Conservation (phyloP, 1,140 invertebrate species). For the Drosophila suzukii region DNA sequence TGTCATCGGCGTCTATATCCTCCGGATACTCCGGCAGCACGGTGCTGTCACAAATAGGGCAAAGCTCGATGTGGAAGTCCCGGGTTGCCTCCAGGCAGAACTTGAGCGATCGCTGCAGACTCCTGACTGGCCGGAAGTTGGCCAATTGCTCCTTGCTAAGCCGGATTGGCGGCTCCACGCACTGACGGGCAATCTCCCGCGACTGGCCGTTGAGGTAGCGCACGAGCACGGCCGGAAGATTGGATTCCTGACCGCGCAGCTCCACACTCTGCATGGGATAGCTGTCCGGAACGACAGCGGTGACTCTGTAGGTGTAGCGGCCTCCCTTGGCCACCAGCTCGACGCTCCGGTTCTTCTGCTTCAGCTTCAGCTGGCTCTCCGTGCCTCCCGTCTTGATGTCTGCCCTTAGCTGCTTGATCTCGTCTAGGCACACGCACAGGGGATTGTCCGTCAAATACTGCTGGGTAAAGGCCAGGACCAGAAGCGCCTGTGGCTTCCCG, state of each 20-base stretch:
- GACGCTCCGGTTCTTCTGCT: slow-evolving; percentile 89
- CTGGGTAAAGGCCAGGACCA: slow-evolving; percentile 87
- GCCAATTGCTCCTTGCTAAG: slow-evolving; percentile 84
- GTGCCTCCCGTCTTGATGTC: slow-evolving; percentile 76
- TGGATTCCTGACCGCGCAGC: slow-evolving; percentile 87
- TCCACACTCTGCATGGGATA: slow-evolving; percentile 87
- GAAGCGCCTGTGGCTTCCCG: slow-evolving; percentile 87
- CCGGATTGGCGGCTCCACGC: slow-evolving; percentile 89
- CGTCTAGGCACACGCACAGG: slow-evolving; percentile 90
- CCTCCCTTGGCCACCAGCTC: slow-evolving; percentile 87
- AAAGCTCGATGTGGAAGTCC: slow-evolving; percentile 87
- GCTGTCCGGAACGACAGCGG: slow-evolving; percentile 87
- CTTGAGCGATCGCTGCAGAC: slow-evolving; percentile 86
- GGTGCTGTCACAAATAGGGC: slow-evolving; percentile 87
- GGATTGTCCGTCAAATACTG: slow-evolving; percentile 90
- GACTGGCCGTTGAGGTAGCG: slow-evolving; percentile 88
- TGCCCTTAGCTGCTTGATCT: slow-evolving; percentile 88
- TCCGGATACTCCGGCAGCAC: slow-evolving; percentile 88
- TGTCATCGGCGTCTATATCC: slow-evolving; percentile 86
- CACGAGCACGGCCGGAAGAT: slow-evolving; percentile 88
- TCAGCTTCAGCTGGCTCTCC: slow-evolving; percentile 86
- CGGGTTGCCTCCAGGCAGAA: slow-evolving; percentile 88
- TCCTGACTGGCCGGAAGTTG: slow-evolving; percentile 87
- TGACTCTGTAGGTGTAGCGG: slow-evolving; percentile 87
- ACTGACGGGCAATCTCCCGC: slow-evolving; percentile 89